Evolutionary conservation across 2,113 vertebrate genomes (phyloP).

Genomic region (Forbesichthys agassizii): DNA sequence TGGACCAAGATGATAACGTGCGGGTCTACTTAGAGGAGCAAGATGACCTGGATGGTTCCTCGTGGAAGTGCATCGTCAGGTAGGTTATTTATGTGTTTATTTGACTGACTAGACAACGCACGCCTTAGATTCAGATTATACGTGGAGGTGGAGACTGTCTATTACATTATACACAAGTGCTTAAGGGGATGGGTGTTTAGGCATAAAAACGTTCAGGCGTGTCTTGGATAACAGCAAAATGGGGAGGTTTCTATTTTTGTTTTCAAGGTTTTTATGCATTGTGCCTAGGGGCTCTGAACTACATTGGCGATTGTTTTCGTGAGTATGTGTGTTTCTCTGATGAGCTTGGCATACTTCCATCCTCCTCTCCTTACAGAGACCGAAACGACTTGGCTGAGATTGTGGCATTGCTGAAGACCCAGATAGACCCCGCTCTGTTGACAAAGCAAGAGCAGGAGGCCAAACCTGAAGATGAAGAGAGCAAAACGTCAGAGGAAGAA

Average conservation of each 20-base stretch:
- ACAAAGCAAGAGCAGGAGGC: constrained; percentile 80
- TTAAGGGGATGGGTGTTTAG: too few species aligned
- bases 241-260: too few species aligned
- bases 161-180: too few species aligned
- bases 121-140: too few species aligned
- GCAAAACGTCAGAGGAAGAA: constrained; percentile 41
- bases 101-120: not conserved
- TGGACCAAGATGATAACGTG: constrained; percentile 94
- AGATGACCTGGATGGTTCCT: constrained; percentile 91
- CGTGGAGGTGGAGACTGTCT: too few species aligned
- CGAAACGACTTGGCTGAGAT: constrained; percentile 91
- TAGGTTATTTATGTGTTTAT: constrained; percentile 46
- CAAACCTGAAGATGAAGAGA: constrained; percentile 80
- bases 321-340: too few species aligned
- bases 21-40: constrained; percentile 96
- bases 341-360: not conserved
- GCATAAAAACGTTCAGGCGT: too few species aligned
- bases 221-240: too few species aligned
- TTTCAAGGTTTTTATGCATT: too few species aligned
- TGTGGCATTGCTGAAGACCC: constrained; percentile 91
- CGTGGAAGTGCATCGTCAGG: constrained; percentile 97
- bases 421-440: constrained; percentile 91
- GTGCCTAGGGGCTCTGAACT: too few species aligned
- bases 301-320: too few species aligned
- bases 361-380: constrained; percentile 73